Base-by-base conservation (phyloP, 2,113 vertebrate genomes). In the Atherinomorus stipes region DNA sequence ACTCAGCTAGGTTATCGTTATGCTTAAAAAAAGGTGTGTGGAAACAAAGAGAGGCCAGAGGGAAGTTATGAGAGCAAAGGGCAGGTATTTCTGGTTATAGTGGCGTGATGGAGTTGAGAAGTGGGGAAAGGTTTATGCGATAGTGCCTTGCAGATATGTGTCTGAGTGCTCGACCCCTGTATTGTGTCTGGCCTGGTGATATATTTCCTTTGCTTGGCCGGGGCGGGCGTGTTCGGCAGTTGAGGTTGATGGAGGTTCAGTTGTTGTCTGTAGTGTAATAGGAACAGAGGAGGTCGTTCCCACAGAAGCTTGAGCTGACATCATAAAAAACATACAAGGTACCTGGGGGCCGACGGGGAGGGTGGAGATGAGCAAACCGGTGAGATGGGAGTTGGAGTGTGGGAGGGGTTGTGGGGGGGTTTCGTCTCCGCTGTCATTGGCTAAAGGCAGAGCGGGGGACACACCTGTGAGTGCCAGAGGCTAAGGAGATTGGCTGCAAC, bases 391-490 rank as follows among this genome's bases (percentile, higher is more conserved):
- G 69, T 34, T 0, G 6, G 18, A 34, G 70, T 78, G 40, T 15
- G 8, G 64, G 71, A 49, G 61, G 47, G 49, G 38, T 21, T 26
- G 37, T 12, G 2, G 47, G 50, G 63, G 69, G 58, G 71, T n/a
- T 78, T 88, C 64, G 52, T 83, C 85, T 86, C 76, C 50, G 71
- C 38, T 66, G 21, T 68, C 83, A 87, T 87, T 62, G 89, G 94
- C 95, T 94, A 90, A 94, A 95, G 92, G 84, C 86, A 61, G 83
- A 67, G 81, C 59, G 62, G 38, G 83, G 92, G 96, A 96, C 97
- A 98, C 97, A 99, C 98, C 97, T 98, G 98, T 85, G 76, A 91
- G 78, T 16, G 60, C 90, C 80, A 91, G 93, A 81, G 91, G 91
- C 92, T 71, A 86, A 83, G 81, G 90, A 93, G 95, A 99, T 99